Evolutionary conservation across 1,140 invertebrate species (phyloP), one percentile per base, ranked within the genome.

Genomic region (Heliothis subflexa): DNA sequence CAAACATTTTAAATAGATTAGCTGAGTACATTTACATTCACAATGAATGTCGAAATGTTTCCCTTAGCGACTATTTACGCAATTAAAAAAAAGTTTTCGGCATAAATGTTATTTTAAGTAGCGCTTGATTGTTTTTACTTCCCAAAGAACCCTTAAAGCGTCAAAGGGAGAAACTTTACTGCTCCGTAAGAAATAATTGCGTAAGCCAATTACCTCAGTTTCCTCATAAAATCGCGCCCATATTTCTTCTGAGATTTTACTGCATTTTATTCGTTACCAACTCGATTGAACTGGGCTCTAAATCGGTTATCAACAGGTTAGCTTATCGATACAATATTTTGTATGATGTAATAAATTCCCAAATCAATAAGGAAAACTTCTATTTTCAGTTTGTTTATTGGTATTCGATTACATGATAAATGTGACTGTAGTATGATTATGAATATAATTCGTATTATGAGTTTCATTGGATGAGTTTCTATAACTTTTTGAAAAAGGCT

Each of bases 1-100:
- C 62, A 11, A 47, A 66, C n/a, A 33, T 66, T 47, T 66, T 47
- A 18, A 66, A 66, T 66, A 66, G 16, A 66, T 66, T 64, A 64
- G n/a, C 21, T 33, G 2, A 25, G 21, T 25, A 28, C 28, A 47
- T 47, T 62, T 11, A 66, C 9, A 18, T 13, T 25, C 18, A 14
- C 16, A 40, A 18, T 21, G 40, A 45, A 40, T 13, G 62, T 66
- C 18, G 40, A 47, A 66, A 66, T 18, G 16, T 3, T 40, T 47
- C 62, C 40, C 62, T 47, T 16, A 47, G 33, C 40, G 4, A 10
- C 16, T 9, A 18, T 45, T 45, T 18, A 45, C 33, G 25, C 13
- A 13, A 40, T 62, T 62, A 16, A 40, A 40, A 62, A 64, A 45
- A 62, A 3, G 59, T 33, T 62, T 33, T 33, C 13, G 7, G 14